Base-by-base conservation (phyloP, 2,888 invertebrate genomes). In the Orgyia antiqua region DNA sequence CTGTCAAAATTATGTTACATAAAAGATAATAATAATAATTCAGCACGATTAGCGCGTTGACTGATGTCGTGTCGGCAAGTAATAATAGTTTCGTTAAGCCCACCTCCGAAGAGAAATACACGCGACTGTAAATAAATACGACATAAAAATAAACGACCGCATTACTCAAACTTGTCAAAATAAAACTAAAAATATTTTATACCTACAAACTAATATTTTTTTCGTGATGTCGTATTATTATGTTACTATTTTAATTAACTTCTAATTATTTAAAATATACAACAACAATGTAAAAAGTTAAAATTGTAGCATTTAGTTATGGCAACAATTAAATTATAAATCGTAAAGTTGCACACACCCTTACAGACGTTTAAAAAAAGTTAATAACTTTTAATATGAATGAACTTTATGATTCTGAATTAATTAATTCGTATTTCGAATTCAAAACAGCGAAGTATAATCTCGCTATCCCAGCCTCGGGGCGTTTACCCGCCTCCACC, bases 141-240 rank as follows among this genome's bases (percentile, higher is more conserved):
- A 69, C 33, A 79, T 80, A 78, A 82, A 83, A 80, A 80, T 84
- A 84, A 84, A 83, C 77, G 78, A 68, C 61, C 67, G 68, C 77
- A 83, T 83, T 82, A 79, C 74, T 84, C 82, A 83, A 72, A 76
- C 64, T 58, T 80, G 84, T 83, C 83, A 82, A 79, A 84, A 83
- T 78, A 82, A 72, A 73, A 72, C 67, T 61, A 61, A 56, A 62
- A 71, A 70, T 71, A 69, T 75, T 70, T 8, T 23, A 10, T 72
- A 74, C 68, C 64, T 58, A 42, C 56, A n/a, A n/a, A 59, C 59
- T 58, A 55, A 51, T 53, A 48, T 44, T 42, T 36, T n/a, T n/a
- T n/a, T n/a, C n/a, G n/a, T n/a, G n/a, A n/a, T n/a, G n/a, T n/a
- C n/a, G n/a, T n/a, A n/a, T n/a, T n/a, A n/a, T n/a, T n/a, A n/a